phyloP scores from a whole-genome alignment of 2,113 vertebrate species.

The Carassius carassius region DNA sequence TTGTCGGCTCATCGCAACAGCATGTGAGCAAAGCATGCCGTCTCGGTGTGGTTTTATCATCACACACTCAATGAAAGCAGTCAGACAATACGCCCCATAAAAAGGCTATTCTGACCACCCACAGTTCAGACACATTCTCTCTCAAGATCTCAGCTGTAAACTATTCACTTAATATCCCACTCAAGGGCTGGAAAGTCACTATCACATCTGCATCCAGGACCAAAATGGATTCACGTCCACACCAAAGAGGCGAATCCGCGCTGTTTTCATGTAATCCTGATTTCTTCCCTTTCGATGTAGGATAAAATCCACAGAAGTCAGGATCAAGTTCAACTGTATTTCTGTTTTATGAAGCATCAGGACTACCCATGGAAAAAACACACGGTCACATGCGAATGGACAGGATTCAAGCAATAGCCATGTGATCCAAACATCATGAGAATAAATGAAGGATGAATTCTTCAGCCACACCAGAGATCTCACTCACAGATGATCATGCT shows the following conservation, averaged over 20 bases:
- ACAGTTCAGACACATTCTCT: not conserved
- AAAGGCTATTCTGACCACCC: slow-evolving; percentile 19
- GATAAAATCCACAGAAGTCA: not conserved
- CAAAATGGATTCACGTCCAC: not conserved
- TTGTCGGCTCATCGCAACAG: not conserved
- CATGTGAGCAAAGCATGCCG: not conserved
- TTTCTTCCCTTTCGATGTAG: not conserved
- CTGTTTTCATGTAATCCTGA: not conserved
- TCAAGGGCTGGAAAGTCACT: not conserved
- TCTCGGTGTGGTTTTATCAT: not conserved
- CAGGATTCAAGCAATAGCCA: slow-evolving; percentile 7
- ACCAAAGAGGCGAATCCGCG: not conserved
- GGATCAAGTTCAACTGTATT: not conserved
- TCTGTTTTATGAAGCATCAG: not conserved
- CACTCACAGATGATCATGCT: not conserved
- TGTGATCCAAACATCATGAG: slow-evolving; percentile 21
- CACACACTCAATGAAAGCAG: not conserved
- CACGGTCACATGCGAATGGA: slow-evolving; percentile 18
- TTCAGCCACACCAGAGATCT: not conserved
- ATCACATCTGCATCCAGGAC: not conserved
- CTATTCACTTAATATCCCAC: not conserved
- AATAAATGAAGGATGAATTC: not conserved
- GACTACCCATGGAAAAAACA: not conserved
- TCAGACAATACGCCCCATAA: not conserved
- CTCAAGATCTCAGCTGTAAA: not conserved